phyloP scores from a whole-genome alignment of 2,888 invertebrate species.

The Sarcophaga carnaria region DNA sequence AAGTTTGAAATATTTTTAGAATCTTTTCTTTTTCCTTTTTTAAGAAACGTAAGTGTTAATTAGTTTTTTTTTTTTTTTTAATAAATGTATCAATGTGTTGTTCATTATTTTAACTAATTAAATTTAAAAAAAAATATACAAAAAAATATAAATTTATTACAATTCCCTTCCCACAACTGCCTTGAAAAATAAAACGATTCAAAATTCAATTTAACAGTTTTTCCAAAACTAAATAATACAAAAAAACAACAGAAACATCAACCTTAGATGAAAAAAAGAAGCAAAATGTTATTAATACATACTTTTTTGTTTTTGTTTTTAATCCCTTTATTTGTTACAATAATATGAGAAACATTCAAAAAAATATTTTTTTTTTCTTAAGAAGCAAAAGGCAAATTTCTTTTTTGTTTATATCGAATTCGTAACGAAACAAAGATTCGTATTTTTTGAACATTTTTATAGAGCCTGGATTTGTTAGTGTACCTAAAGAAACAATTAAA shows the following conservation, averaged over 20 bases:
- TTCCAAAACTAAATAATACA: slow-evolving; percentile 47
- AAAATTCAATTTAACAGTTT: slow-evolving; percentile 63
- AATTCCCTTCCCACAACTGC: slow-evolving; percentile 62
- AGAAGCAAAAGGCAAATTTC: slow-evolving; percentile 9
- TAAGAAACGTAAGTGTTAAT: slow-evolving; percentile 58
- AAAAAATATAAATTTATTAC: slow-evolving; percentile 37
- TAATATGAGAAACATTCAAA: slow-evolving; percentile 6
- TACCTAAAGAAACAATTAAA: slow-evolving; percentile 71
- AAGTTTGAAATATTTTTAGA: slow-evolving; percentile 40
- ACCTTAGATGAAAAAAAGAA: slow-evolving; percentile 17
- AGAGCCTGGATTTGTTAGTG: slow-evolving; percentile 81
- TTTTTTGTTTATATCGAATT: slow-evolving; percentile 42
- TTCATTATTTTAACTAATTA: slow-evolving; percentile 61
- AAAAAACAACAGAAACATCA: slow-evolving; percentile 45
- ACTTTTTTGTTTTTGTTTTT: slow-evolving; percentile 61
- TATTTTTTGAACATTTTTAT: slow-evolving; percentile 72
- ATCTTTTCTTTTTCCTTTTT: slow-evolving; percentile 23
- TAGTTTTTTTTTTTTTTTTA: slow-evolving; percentile 65
- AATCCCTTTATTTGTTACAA: slow-evolving; percentile 52
- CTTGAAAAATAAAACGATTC: slow-evolving; percentile 37
- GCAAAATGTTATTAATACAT: slow-evolving; percentile 61
- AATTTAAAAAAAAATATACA: slow-evolving; percentile 14
- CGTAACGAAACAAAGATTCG: slow-evolving; percentile 23
- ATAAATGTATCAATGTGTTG: slow-evolving; percentile 67
- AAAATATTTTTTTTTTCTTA: slow-evolving; percentile 12